Base-by-base conservation (phyloP, 2,888 invertebrate genomes). In the Dendrolimus pini region DNA sequence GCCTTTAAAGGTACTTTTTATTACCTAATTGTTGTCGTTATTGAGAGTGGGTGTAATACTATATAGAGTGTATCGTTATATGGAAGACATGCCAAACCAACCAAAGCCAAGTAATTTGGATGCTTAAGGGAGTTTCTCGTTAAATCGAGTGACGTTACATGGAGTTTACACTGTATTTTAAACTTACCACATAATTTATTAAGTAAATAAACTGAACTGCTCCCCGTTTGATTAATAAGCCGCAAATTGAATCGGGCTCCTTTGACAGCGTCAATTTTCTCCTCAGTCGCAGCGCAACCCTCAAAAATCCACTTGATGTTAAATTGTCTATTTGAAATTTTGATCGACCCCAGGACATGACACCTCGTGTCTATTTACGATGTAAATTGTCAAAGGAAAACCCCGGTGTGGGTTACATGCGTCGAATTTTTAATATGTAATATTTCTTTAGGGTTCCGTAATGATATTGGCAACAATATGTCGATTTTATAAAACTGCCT, bases 241-340 rank as follows among this genome's bases (percentile, higher is more conserved):
- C 80, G 64, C 79, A 88, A 88, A 89, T 89, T 85, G 85, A 81
- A 85, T 85, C 66, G 82, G 72, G 75, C 75, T 82, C 77, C 82
- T 87, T 87, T 89, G 90, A 89, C 89, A 89, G 85, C 86, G 71
- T 88, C 89, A 89, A 89, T 90, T 89, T 88, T 84, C 83, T 75
- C 78, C 71, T 61, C 89, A 79, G 76, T 87, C 86, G 81, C 77
- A 71, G 77, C 68, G 69, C 74, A 72, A 78, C 85, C 85, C 88
- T 84, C 76, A 85, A 89, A 89, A 89, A 89, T 88, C 79, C 84
- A 89, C 83, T 89, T 89, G 84, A 65, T 73, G 63, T 68, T 74
- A 75, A 80, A 47, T 47, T 47, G 47, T 82, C 86, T 78, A 88
- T 89, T 89, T 88, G 83, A 83, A 89, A 87, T 87, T 89, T 89